These are phyloP conservation scores for Cephus runcator DNA, from an alignment of 2,888 invertebrate species.

Conservation along the genomic window DNA sequence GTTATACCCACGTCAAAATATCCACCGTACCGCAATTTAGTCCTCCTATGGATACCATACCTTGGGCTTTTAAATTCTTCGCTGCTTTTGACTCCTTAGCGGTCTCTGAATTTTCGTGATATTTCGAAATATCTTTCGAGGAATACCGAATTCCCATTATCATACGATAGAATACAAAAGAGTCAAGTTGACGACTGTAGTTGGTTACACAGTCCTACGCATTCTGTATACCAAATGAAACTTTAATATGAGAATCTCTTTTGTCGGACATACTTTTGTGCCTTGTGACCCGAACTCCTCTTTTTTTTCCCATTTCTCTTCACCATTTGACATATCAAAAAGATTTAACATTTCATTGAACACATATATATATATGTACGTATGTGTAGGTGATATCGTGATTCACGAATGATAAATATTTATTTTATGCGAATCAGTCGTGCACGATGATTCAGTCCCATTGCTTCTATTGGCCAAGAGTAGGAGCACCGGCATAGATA, in stretches of 20 bases:
- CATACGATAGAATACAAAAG: background rate
- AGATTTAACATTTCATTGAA: background rate
- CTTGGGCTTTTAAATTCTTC: background rate
- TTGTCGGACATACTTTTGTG: background rate
- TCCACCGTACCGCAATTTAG: background rate
- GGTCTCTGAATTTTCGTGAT: background rate
- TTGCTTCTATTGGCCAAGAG: background rate
- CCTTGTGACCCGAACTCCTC: background rate
- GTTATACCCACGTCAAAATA: background rate
- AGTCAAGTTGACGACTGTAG: background rate
- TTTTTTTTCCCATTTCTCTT: background rate
- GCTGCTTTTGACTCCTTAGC: background rate
- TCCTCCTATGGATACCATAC: background rate
- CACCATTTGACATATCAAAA: background rate
- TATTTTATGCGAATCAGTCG: slow-evolving; percentile 38
- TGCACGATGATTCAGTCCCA: slow-evolving; percentile 32
- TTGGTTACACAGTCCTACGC: background rate
- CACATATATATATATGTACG: background rate
- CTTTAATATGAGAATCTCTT: background rate
- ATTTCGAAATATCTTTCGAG: background rate
- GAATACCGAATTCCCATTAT: background rate
- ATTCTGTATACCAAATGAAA: background rate
- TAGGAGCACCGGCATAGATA: background rate
- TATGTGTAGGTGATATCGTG: slow-evolving; percentile 18
- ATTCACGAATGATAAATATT: slow-evolving; percentile 43